Evolutionary conservation across 2,888 invertebrate genomes (phyloP), one percentile per base, ranked within the genome.

Genomic region (Xanthorhoe spadicearia): DNA sequence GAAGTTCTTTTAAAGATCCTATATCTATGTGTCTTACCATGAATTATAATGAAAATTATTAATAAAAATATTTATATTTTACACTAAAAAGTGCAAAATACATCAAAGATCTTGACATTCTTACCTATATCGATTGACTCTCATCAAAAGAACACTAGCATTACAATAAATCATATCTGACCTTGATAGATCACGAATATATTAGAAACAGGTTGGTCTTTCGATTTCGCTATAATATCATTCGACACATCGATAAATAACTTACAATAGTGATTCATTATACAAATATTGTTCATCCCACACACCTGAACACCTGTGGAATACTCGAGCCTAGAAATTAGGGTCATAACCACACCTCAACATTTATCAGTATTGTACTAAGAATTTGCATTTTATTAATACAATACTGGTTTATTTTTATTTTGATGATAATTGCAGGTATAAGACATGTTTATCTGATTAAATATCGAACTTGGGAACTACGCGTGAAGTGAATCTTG

Each of bases 141-240:
- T 48, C 15, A 48, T 17, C 48, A 48, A 48, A 48, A 54, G 53
- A 54, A 9, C 17, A 35, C 28, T 49, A 55, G 13, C 18, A 51
- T 51, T 15, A 49, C 15, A 17, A 63, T 63, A 61, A 64, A 68
- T 64, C 64, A 68, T 64, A 10, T 46, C 9, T 61, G 61, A 61
- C 68, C 68, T 64, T 68, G 68, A 68, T 68, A 61, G 48, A 58
- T 54, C 61, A 61, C 61, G 61, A 57, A 68, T 68, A 61, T 35
- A 61, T 64, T 68, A 57, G 23, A 55, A 66, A 69, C 66, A 51
- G 59, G 65, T 66, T 56, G 50, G 10, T 62, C 18, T 65, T 53
- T 61, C 48, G 53, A 49, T 55, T 61, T 63, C 17, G 55, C 35
- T 63, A 50, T 38, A 51, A 15, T 18, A 55, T 54, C 48, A 60